Evolutionary conservation across 2,888 invertebrate genomes (phyloP).

Genomic region (Sminthurinus aureus): DNA sequence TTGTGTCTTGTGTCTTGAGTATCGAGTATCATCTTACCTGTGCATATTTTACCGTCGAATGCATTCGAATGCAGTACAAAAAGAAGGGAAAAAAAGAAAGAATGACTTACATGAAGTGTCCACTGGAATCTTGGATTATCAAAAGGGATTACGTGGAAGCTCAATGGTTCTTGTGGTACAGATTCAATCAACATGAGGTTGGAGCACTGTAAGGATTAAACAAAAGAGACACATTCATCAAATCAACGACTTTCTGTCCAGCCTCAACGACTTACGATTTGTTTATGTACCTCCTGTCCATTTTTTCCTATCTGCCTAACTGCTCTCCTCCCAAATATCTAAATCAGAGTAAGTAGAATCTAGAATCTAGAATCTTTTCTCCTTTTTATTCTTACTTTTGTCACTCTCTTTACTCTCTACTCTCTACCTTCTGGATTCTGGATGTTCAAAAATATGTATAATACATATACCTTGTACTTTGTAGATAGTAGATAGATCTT

Average conservation of each 20-base stretch:
- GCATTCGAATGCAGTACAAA: neutral
- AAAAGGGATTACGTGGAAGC: slow-evolving; percentile 96
- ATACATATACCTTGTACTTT: too few species aligned
- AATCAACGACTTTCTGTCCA: slow-evolving; percentile 20
- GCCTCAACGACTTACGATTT: slow-evolving; percentile 22
- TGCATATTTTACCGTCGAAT: too few species aligned
- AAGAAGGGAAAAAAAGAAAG: neutral
- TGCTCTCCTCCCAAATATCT: neutral
- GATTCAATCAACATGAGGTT: slow-evolving; percentile 97
- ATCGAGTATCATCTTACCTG: neutral
- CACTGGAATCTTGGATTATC: slow-evolving; percentile 92
- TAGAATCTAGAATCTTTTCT: too few species aligned
- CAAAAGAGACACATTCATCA: slow-evolving; percentile 38
- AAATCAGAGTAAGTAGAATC: slow-evolving; percentile 9
- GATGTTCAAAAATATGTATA: too few species aligned
- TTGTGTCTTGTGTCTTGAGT: too few species aligned
- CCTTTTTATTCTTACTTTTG: too few species aligned
- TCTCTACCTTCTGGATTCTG: too few species aligned
- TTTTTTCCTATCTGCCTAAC: neutral
- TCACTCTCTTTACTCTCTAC: too few species aligned
- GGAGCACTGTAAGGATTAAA: slow-evolving; percentile 75
- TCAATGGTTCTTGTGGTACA: slow-evolving; percentile 90
- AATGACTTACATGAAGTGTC: slow-evolving; percentile 74
- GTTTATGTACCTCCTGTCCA: slow-evolving; percentile 16
- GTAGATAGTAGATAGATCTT: too few species aligned